Base-by-base conservation (phyloP, 1,140 invertebrate genomes). In the Tetraneura akinire region DNA sequence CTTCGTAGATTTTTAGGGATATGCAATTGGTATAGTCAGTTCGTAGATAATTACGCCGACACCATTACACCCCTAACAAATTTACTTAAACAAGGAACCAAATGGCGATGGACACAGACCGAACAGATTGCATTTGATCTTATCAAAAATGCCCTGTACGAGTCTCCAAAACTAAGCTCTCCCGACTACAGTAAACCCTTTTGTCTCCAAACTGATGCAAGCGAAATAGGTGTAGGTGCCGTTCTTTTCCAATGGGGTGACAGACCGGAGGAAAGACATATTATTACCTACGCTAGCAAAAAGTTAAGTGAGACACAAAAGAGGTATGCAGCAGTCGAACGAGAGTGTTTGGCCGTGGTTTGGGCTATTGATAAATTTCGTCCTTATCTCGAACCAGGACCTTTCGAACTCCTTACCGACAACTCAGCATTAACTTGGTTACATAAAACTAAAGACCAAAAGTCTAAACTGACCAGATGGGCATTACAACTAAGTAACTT, bases 1-100 rank as follows among this genome's bases (percentile, higher is more conserved):
- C 51, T 88, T 0, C 83, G 84, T 21, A 70, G 81, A 37, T 86
- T 86, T 80, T 53, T 86, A 9, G 86, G 86, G 68, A 82, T 42
- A 1, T 51, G 47, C 29, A 80, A 68, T 23, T 64, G 49, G 57
- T 68, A 66, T 16, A 70, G 11, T 29, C 21, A 45, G 4, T 80
- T 80, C 10, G 45, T 80, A 21, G 55, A 42, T 18, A 64, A 8
- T 8, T 49, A 62, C 23, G 23, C 23, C 1, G 16, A 29, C 16
- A 23, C 32, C 5, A 32, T 47, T 14, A 1, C 8, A 10, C 14
- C 29, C 3, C 23, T 70, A 51, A 62, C 62, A 32, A 9, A 62
- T 26, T 70, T 51, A 32, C 9, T 80, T 1, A 26, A 80, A 47
- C 47, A 70, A 21, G 47, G 47, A 16, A 11, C 11, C 9, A 13